These are phyloP conservation scores for Gasteruption jaculator DNA, from an alignment of 2,888 invertebrate species.

Conservation along the genomic window DNA sequence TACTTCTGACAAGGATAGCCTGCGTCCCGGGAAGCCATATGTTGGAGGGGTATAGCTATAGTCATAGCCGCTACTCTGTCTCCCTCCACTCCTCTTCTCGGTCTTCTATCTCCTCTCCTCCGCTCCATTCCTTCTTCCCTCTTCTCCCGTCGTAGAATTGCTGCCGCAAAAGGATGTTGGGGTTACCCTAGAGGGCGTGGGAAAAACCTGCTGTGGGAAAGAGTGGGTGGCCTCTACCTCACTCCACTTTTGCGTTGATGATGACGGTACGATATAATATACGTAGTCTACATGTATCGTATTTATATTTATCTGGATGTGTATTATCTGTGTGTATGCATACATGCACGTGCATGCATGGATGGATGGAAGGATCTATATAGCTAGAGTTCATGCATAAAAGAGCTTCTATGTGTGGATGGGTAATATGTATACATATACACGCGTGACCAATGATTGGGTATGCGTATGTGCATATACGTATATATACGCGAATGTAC, in stretches of 20 bases:
- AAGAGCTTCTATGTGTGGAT: no score
- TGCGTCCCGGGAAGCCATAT: no score
- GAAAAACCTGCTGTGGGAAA: slow-evolving; percentile 77
- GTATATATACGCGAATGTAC: slow-evolving; percentile 1
- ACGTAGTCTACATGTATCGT: slow-evolving; percentile 13
- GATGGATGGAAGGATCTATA: neutral
- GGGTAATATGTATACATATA: no score
- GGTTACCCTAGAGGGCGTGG: slow-evolving; percentile 76
- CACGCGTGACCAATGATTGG: neutral
- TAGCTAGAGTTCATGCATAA: neutral
- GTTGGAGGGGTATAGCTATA: no score
- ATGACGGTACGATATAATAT: slow-evolving; percentile 37
- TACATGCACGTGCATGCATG: slow-evolving; percentile 4
- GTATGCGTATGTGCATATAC: slow-evolving; percentile 3
- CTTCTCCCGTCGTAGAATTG: slow-evolving; percentile 40
- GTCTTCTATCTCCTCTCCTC: slow-evolving; percentile 25
- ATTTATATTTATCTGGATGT: neutral
- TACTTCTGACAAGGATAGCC: slow-evolving; percentile 27
- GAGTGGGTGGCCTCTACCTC: slow-evolving; percentile 68
- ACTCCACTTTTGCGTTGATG: slow-evolving; percentile 50
- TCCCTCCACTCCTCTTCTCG: slow-evolving; percentile 2
- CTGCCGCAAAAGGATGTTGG: slow-evolving; percentile 65
- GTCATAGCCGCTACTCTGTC: slow-evolving; percentile 19
- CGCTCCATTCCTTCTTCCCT: slow-evolving; percentile 17
- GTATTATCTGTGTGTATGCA: slow-evolving; percentile 15